Evolutionary conservation across 1,140 invertebrate genomes (phyloP).

Genomic region (Zaprionus davidi): DNA sequence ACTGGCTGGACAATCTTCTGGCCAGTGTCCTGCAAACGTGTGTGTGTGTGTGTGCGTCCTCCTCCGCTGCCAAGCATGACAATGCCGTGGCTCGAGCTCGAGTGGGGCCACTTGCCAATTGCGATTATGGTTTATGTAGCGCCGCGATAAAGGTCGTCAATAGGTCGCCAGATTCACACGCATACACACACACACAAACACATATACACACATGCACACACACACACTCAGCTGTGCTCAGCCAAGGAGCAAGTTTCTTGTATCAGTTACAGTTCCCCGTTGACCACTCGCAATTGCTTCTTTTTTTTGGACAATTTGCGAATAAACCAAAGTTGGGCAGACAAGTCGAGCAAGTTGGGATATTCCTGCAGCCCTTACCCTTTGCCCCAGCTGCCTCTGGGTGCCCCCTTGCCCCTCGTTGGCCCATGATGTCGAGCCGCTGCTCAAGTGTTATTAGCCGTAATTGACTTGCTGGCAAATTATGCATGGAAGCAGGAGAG

Average conservation of each 20-base stretch:
- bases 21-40: constrained; percentile 56
- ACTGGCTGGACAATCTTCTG: constrained; percentile 23
- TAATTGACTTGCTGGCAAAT: constrained; percentile 53
- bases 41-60: constrained; percentile 48
- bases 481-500: constrained; percentile 40
- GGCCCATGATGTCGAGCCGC: background rate
- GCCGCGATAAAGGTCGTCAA: constrained; percentile 78
- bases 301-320: constrained; percentile 60
- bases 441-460: constrained; percentile 50
- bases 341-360: constrained; percentile 29
- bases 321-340: constrained; percentile 54
- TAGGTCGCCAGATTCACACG: constrained; percentile 63
- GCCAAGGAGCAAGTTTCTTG: constrained; percentile 72
- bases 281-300: constrained; percentile 79
- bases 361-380: background rate
- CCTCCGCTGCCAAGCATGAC: constrained; percentile 69
- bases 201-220: background rate
- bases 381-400: background rate
- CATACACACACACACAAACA: background rate
- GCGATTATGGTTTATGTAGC: constrained; percentile 81
- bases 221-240: background rate
- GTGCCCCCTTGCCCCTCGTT: background rate
- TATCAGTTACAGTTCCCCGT: constrained; percentile 56
- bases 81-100: constrained; percentile 66
- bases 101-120: constrained; percentile 82